These are phyloP conservation scores for Prionailurus viverrinus DNA, from an alignment of 2,113 vertebrate genomes.

Conservation along the genomic window DNA sequence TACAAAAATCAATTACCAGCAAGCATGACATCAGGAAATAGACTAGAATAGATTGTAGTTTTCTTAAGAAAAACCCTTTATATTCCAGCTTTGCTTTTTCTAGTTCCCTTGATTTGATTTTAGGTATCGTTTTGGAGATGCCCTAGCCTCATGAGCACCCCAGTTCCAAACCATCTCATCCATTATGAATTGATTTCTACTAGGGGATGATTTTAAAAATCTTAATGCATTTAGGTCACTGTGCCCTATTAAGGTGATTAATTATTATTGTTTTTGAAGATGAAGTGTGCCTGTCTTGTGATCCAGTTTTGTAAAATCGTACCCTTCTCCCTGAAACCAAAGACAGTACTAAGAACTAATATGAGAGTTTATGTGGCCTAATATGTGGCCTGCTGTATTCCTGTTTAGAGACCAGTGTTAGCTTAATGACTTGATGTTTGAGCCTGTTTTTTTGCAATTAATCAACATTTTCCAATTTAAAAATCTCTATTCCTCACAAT, in stretches of 20 bases:
- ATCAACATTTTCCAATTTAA: not conserved
- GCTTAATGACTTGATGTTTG: not conserved
- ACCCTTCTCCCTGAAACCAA: not conserved
- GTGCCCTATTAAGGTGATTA: not conserved
- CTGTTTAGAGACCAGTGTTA: not conserved
- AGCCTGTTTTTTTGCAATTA: slow-evolving; percentile 49
- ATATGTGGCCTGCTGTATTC: not conserved
- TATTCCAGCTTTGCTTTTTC: not conserved
- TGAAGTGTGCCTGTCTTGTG: not conserved
- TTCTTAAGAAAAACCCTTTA: slow-evolving; percentile 36
- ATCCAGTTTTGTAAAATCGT: not conserved
- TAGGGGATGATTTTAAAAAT: not conserved
- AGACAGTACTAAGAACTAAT: slow-evolving; percentile 4
- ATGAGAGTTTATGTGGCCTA: not conserved
- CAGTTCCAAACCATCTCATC: not conserved
- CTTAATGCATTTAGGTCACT: not conserved
- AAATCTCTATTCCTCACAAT: not conserved
- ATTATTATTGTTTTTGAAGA: not conserved
- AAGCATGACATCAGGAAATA: slow-evolving; percentile 11
- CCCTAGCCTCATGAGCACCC: not conserved
- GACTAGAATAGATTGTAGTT: not conserved
- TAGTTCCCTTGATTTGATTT: slow-evolving; percentile 38
- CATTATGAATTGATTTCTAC: not conserved
- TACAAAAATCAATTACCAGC: not conserved
- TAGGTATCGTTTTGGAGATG: not conserved